Conservation (phyloP, 1,140 invertebrate genomes). For the Anastrepha ludens region DNA sequence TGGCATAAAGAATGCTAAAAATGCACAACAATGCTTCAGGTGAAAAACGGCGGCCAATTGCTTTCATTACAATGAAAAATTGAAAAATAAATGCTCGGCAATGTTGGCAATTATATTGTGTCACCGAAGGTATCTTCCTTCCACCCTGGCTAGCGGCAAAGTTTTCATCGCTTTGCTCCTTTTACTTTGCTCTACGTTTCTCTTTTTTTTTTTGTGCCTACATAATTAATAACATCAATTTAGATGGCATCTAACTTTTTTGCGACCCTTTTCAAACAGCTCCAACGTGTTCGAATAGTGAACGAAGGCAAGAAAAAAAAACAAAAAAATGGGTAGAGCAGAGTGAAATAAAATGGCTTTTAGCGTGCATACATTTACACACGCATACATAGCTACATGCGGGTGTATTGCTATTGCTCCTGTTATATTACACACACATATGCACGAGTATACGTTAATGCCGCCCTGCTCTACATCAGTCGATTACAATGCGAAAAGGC, state of each 20-base stretch:
- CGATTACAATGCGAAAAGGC: neutral
- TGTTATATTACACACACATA: neutral
- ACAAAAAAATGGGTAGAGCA: neutral
- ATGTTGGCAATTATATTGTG: constrained; percentile 42
- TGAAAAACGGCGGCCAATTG: constrained; percentile 38
- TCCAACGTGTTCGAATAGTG: neutral
- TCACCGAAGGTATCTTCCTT: constrained; percentile 3
- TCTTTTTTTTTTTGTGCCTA: neutral
- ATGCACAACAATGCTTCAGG: constrained; percentile 14
- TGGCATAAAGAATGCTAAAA: neutral
- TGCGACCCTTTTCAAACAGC: constrained; percentile 10
- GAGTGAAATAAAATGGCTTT: neutral
- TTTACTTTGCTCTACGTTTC: neutral
- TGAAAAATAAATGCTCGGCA: constrained; percentile 36
- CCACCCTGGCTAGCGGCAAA: too few species aligned
- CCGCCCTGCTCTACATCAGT: neutral
- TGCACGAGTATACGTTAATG: neutral
- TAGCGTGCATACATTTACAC: neutral
- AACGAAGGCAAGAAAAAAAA: neutral
- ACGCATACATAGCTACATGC: neutral
- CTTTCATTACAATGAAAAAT: constrained; percentile 32
- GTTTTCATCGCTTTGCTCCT: neutral
- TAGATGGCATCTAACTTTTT: constrained; percentile 46
- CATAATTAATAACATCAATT: constrained; percentile 55
- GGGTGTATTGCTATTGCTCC: neutral